Conservation (phyloP, 2,888 invertebrate genomes). For the Drosophila fulvimacula region DNA sequence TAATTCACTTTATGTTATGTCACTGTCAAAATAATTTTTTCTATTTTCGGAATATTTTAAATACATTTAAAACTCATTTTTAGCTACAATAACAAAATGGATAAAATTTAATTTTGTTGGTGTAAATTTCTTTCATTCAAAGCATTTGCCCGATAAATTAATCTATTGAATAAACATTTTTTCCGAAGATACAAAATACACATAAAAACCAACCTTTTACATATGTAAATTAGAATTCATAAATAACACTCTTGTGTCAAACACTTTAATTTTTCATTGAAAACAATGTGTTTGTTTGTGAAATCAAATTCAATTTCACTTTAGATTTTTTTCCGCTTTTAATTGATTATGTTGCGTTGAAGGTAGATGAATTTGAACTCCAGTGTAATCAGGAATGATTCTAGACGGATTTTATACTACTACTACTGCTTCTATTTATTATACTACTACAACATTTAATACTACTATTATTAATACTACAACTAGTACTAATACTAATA, state of each 20-base stretch:
- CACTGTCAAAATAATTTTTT: neutral
- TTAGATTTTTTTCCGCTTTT: neutral
- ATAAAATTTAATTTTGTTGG: neutral
- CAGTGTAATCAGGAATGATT: neutral
- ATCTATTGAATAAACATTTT: neutral
- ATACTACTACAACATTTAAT: too few relatives aligned
- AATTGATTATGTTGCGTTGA: neutral
- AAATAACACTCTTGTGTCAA: slow-evolving; percentile 2
- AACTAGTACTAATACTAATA: too few relatives aligned
- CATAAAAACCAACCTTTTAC: neutral
- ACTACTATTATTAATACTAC: too few relatives aligned
- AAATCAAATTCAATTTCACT: neutral
- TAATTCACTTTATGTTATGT: neutral
- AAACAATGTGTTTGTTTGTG: neutral
- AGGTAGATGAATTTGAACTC: neutral
- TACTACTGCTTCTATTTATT: too few relatives aligned
- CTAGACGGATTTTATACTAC: neutral
- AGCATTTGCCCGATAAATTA: neutral
- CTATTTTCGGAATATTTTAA: too few relatives aligned
- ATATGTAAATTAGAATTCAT: neutral
- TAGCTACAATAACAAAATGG: neutral
- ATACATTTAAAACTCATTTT: neutral
- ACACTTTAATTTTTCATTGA: neutral
- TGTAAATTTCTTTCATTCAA: neutral
- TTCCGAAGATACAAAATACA: neutral